Conservation (phyloP, 2,113 vertebrate genomes). For the Oceanodroma tethys region DNA sequence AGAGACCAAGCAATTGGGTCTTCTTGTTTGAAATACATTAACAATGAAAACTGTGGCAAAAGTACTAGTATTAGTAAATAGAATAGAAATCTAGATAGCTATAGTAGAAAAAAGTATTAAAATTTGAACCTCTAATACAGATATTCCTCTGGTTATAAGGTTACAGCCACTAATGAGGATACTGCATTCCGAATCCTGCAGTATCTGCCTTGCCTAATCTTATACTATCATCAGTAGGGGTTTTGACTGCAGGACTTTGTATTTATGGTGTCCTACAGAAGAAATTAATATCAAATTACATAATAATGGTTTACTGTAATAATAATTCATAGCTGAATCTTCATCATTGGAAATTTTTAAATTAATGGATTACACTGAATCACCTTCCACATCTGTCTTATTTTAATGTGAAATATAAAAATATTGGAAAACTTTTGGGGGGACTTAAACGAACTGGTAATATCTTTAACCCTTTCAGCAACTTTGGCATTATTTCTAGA, state of each 20-base stretch:
- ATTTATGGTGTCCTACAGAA: background rate
- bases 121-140: background rate
- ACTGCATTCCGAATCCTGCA: background rate
- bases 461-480: background rate
- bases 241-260: background rate
- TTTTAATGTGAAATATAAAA: slow-evolving; percentile 3
- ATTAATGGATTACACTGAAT: background rate
- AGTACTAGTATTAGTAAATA: background rate
- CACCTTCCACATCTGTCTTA: background rate
- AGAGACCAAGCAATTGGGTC: background rate
- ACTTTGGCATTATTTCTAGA: background rate
- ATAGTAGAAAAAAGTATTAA: background rate
- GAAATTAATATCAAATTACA: background rate
- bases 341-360: background rate
- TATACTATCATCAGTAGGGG: background rate
- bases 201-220: background rate
- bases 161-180: background rate
- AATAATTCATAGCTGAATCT: slow-evolving; percentile 2
- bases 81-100: background rate
- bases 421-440: background rate
- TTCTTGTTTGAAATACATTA: background rate
- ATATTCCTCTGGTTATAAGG: background rate
- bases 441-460: background rate
- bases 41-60: background rate
- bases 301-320: background rate